phyloP scores from a whole-genome alignment of 2,888 invertebrate species.

The Yponomeuta plumbellus region DNA sequence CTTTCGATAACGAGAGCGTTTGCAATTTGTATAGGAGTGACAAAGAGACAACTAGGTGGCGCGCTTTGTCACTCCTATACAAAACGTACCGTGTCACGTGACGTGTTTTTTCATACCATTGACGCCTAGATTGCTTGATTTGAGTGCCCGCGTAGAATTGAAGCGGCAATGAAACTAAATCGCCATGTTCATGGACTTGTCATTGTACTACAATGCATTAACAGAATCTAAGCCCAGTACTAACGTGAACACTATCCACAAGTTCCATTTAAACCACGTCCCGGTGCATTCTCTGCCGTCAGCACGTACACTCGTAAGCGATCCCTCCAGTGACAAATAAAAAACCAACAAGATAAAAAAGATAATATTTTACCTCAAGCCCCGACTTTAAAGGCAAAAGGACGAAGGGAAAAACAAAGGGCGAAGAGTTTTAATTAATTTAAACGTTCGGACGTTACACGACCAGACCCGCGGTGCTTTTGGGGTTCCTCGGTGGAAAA shows the following conservation, averaged over 20 bases:
- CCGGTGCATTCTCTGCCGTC: neutral
- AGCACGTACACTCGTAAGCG: neutral
- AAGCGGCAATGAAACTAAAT: too few species aligned
- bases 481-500: conserved; percentile 7
- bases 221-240: too few species aligned
- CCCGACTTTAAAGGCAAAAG: neutral
- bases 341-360: conserved; percentile 3
- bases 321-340: neutral
- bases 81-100: too few species aligned
- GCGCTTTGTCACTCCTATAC: too few species aligned
- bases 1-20: too few species aligned
- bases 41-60: too few species aligned
- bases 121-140: too few species aligned
- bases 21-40: too few species aligned
- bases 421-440: conserved; percentile 8
- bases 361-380: conserved; percentile 1
- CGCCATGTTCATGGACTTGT: too few species aligned
- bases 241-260: neutral
- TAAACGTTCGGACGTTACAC: conserved; percentile 12
- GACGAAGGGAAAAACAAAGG: conserved; percentile 13
- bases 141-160: too few species aligned
- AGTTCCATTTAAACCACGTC: neutral
- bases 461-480: neutral
- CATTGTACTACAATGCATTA: too few species aligned
- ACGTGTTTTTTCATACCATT: too few species aligned